Evolutionary conservation across 2,888 invertebrate genomes (phyloP), one percentile per base, ranked within the genome.

Genomic region (Phoronis australis): DNA sequence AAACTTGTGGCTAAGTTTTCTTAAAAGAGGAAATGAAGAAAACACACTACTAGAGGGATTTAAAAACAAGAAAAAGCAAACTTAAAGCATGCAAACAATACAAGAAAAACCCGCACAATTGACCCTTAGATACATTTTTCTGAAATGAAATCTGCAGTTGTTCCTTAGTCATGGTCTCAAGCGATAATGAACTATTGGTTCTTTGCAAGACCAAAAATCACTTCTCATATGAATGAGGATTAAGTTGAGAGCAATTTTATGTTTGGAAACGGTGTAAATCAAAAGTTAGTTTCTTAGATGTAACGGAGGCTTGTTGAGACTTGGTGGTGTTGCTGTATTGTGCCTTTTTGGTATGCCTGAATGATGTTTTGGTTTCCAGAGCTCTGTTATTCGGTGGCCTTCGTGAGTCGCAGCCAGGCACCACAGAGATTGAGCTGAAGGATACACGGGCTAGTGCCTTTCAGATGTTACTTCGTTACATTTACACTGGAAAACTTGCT

Each of bases 401-500:
- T 76, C 76, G 78, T 57, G 85, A 85, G 69, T 80, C 82, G n/a
- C 82, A 82, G 53, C 71, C 83, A 87, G 81, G 82, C 83, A 68
- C 64, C 26, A 60, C 52, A 45, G 90, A 92, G 80, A 88, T 97
- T 48, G 86, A 87, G 68, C 77, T 97, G 37, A 84, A 86, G 65
- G 92, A 87, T 70, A 87, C 92, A 15, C 68, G 69, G 25, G 64
- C 74, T 12, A 59, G 59, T 26, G 71, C 76, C 1, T 78, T 78
- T 53, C 60, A 65, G 47, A 59, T 87, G n/a, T 81, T 99, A 0
- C 80, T 97, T 1, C 87, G 89, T 65, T 99, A 99, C 80, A 90
- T 97, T 51, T 99, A 99, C 78, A 93, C 93, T 49, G 96, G 93
- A 47, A 80, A 80, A 55, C 80, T 85, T 76, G 81, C 81, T 47